Evolutionary conservation across 2,113 vertebrate species (phyloP), one percentile per base, ranked within the genome.

Genomic region (Oreochromis aureus): DNA sequence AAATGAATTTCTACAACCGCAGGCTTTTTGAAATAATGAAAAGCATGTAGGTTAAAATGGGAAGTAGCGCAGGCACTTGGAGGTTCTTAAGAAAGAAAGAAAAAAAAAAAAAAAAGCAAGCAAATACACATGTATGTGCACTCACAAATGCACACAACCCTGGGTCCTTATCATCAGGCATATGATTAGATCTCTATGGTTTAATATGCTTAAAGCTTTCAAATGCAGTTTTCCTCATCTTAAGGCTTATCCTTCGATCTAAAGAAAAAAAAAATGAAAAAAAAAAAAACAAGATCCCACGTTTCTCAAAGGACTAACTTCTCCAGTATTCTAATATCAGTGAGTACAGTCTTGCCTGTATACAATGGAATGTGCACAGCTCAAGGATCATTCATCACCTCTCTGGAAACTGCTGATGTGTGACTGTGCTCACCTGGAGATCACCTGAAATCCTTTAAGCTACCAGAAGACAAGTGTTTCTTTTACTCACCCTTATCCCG

Each of bases 1-100:
- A 94, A 92, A 94, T 91, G 71, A 92, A 92, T 92, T 95, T 95
- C 86, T 71, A 63, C 87, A 89, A 87, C 48, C 84, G 81, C 56
- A 22, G 82, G 85, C 81, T 58, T 69, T 82, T 44, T 27, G 78
- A 86, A 89, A 73, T 93, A 92, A 94, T 93, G 87, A 92, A 92
- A 91, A 92, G 48, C 81, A 85, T 92, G 85, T 80, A 84, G 80
- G 87, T 89, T 83, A 56, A 89, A 94, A 90, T 87, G 39, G 86
- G 61, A 91, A 85, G 82, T 34, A 44, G 87, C 10, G 30, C 0
- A 1, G 86, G 34, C 84, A 90, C 53, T 73, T 10, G 2, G 34
- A 83, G 85, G 84, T 71, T 86, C 53, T 69, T 32, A 53, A 82
- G 81, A 58, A 69, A 86, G 71, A 51, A 53, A 82, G 81, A 58